A percentile compares a stretch with the other conserved stretches of the same genome.
These are phyloP conservation scores for Artemisiospiza belli DNA, from an alignment of 2,113 vertebrate genomes.

Conservation along the genomic window DNA sequence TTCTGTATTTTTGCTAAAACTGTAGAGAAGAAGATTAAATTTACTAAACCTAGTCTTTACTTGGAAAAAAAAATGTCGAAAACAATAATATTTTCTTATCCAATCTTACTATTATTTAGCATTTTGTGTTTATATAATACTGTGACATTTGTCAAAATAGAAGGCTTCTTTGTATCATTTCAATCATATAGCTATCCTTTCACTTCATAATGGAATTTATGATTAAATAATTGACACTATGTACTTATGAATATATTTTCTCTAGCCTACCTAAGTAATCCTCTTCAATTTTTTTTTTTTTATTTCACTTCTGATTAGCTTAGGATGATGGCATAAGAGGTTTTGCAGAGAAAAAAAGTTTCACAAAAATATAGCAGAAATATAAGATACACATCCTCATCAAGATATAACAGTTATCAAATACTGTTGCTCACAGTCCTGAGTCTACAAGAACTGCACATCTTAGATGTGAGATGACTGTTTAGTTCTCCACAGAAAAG, in stretches of 20 bases:
- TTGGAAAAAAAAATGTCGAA: not conserved
- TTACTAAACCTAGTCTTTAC: not conserved
- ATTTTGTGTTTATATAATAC: not conserved
- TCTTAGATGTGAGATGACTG: not conserved
- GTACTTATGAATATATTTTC: not conserved
- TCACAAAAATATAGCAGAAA: not conserved
- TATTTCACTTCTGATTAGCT: not conserved
- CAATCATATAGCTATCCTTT: not conserved
- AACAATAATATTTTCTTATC: not conserved
- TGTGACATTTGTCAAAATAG: constrained; percentile 19
- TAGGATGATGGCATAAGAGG: not conserved
- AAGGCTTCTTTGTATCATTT: not conserved
- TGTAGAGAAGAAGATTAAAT: not conserved
- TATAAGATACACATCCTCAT: not conserved
- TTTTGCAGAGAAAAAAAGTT: not conserved
- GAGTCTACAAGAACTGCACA: not conserved
- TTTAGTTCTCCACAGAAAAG: not conserved
- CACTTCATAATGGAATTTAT: not conserved
- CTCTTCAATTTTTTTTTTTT: not conserved
- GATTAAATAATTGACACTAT: not conserved
- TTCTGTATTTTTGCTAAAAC: constrained; percentile 8
- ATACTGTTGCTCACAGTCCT: not conserved
- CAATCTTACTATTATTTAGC: not conserved
- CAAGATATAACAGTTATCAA: not conserved
- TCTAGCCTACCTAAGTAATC: not conserved